A percentile compares a stretch with the other conserved stretches of the same genome.
phyloP scores from a whole-genome alignment of 2,888 invertebrate genomes.

The Morpho helenor region DNA sequence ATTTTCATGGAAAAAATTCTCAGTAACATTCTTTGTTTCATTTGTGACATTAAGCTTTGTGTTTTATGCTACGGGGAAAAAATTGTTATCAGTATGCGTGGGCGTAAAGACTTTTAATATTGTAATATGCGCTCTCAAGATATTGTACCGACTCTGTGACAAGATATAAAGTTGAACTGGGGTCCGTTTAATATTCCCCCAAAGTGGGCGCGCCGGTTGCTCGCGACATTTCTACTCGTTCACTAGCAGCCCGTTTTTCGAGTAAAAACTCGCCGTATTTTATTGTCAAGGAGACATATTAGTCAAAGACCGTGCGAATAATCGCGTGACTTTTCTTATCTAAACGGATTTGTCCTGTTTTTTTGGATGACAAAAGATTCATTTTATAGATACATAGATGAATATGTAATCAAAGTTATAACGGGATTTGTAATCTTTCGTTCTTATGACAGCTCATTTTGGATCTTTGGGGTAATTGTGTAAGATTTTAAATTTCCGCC shows the following conservation, averaged over 20 bases:
- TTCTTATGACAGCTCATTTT: too few species aligned
- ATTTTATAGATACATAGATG: neutral
- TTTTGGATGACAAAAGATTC: neutral
- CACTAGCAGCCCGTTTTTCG: slow-evolving; percentile 50
- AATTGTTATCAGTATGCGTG: slow-evolving; percentile 4
- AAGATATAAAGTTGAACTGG: slow-evolving; percentile 53
- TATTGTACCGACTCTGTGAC: slow-evolving; percentile 40
- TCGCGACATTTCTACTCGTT: slow-evolving; percentile 67
- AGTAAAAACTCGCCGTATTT: slow-evolving; percentile 71
- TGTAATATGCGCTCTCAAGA: slow-evolving; percentile 11
- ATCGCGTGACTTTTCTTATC: slow-evolving; percentile 53
- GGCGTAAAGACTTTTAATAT: neutral
- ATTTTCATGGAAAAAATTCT: slow-evolving; percentile 27
- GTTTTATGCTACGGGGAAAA: neutral
- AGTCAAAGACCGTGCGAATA: slow-evolving; percentile 68
- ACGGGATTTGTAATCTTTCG: too few species aligned
- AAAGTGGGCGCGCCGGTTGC: slow-evolving; percentile 63
- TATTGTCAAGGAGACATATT: slow-evolving; percentile 74
- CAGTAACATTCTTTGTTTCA: slow-evolving; percentile 4
- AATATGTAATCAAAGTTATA: neutral
- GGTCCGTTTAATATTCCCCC: slow-evolving; percentile 70
- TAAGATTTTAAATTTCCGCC: too few species aligned
- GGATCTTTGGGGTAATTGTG: too few species aligned
- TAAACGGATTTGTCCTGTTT: slow-evolving; percentile 7
- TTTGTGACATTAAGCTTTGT: slow-evolving; percentile 4